Evolutionary conservation across 1,140 invertebrate genomes (phyloP), one percentile per base, ranked within the genome.

Genomic region (Galleria mellonella): DNA sequence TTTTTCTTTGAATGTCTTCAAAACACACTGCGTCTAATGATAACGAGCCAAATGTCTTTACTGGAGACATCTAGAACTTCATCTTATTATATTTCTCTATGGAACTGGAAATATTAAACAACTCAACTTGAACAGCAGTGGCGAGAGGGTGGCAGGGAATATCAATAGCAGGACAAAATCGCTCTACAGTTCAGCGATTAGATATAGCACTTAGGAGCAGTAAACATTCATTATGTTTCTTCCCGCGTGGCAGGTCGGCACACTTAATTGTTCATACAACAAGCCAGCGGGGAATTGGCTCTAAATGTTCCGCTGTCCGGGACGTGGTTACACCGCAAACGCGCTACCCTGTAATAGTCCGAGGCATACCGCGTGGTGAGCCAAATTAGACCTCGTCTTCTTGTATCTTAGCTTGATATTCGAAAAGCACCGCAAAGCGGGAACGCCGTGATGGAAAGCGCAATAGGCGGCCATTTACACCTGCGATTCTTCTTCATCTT

Each of bases 241-340:
- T 78, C 62, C 65, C 69, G 59, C 60, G 64, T 57, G 60, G 62
- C 68, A 76, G 72, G 76, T 75, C 71, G 64, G 65, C 60, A 72
- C 70, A 76, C 64, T 81, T 83, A 79, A 83, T 79, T 81, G 73
- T 83, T 83, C 79, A 81, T 79, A 76, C 72, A 79, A 83, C 73
- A 77, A 81, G 76, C 72, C 72, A 76, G 62, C 55, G 47, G 76
- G 76, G 76, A 78, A 77, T 83, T 78, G 74, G 69, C 70, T 79
- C 65, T 76, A 81, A 82, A 78, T 72, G 73, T 65, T 73, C 56
- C 62, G 67, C 54, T 73, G 72, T 74, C 68, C 71, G 71, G 68
- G 57, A 68, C 68, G 60, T 62, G 63, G 66, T 62, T 66, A 61
- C 68, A 66, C 71, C 73, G 51, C 72, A 83, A 71, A 74, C 60